Base-by-base conservation (phyloP, 2,888 invertebrate genomes). In the Hemistola chrysoprasaria region DNA sequence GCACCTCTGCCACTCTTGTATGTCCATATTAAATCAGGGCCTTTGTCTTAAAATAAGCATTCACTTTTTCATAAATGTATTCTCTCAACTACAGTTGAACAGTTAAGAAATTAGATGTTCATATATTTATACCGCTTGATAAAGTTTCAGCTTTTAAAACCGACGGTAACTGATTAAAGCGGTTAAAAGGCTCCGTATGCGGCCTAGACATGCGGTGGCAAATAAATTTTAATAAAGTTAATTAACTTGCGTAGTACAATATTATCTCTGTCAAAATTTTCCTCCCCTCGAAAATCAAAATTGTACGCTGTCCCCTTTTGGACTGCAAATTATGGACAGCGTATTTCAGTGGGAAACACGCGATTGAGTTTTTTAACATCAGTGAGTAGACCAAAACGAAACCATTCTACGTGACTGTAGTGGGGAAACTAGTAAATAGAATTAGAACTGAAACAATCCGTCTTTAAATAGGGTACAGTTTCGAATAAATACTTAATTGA, bases 161-260 rank as follows among this genome's bases (percentile, higher is more conserved):
- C 57, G 51, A 53, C 47, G 48, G 53, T 59, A 65, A 64, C 53
- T 62, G 62, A 63, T 65, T 60, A 48, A 59, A 60, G 63, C 53
- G 65, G 63, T 60, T 66, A 63, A 71, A 69, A 64, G 56, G 54
- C 57, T 51, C 59, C 59, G 62, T 68, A 66, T 67, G 64, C 50
- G 46, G 32, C n/a, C 28, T 11, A 57, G 59, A 73, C 77, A 79
- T 78, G 79, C 80, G 67, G 62, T 62, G 47, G 63, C 65, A 72
- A 82, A 83, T 82, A 85, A 84, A 86, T 85, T 85, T 77, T 77
- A 85, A 84, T 85, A 78, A 84, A 82, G 70, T 85, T 87, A 85
- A 87, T 86, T 83, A 87, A 85, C 78, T 71, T 69, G 65, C 68
- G 65, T 82, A 66, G 68, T 62, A 63, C 59, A 69, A 75, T 65